Evolutionary conservation across 2,113 vertebrate species (phyloP), one percentile per base, ranked within the genome.

Genomic region (Prolemur simus): DNA sequence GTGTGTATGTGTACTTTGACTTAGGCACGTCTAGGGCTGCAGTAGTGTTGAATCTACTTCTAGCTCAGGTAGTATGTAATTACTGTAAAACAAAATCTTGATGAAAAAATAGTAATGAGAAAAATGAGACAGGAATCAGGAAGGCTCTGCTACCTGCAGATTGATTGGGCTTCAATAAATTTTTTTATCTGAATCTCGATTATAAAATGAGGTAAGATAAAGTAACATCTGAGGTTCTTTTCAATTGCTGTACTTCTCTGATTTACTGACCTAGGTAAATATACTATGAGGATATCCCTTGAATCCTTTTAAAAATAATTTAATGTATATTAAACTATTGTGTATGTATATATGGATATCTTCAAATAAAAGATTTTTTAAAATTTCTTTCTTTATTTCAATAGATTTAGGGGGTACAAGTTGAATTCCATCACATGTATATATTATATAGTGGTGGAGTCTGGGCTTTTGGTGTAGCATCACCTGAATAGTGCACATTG

Each of bases 81-180:
- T 94, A 88, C 88, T 95, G 52, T 91, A 25, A 8, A 92, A 74
- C 37, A 83, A 45, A 68, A 39, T 86, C 47, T 85, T 91, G 39
- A 54, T 74, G 77, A 45, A 78, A 82, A 91, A 86, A 77, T 52
- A 77, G 25, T 63, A 6, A 45, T 73, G 89, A 77, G 37, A 60
- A 91, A 96, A 84, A 78, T 54, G 82, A 66, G 88, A 39, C 3
- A 21, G 47, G 11, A 32, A 13, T 63, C 52, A 87, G 58, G 3
- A 84, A 71, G 64, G 9, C 20, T 94, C 1, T 93, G 3, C 45
- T 13, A 84, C 34, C 12, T 58, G 4, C 42, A 89, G 52, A 66
- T 71, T 54, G 34, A 25, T 56, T 80, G 20, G 27, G 42, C 73
- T 77, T 77, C 23, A 52, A 20, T 82, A 77, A 86, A 54, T 85